These are phyloP conservation scores for Pristionchus entomophagus DNA, from an alignment of 2,888 invertebrate genomes.

Conservation along the genomic window DNA sequence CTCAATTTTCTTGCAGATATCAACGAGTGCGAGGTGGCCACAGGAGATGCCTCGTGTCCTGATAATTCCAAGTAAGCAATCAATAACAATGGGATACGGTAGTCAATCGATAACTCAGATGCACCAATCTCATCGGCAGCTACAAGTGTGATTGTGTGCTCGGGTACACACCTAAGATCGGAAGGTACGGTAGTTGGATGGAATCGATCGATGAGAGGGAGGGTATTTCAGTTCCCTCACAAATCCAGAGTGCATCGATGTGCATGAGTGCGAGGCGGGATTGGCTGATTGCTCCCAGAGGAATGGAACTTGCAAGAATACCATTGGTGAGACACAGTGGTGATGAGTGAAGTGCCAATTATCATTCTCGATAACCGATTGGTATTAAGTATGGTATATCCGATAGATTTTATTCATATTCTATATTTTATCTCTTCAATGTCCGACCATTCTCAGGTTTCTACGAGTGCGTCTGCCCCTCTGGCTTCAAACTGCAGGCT, in stretches of 20 bases:
- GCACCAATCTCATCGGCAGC: constrained; percentile 46
- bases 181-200: neutral
- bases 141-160: constrained; percentile 47
- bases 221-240: constrained; percentile 29
- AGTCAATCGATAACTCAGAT: constrained; percentile 19
- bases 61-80: constrained; percentile 45
- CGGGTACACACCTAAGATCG: constrained; percentile 48
- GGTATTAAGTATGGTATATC: too few relatives aligned
- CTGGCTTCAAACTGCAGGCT: constrained; percentile 45
- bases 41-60: constrained; percentile 43
- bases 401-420: too few relatives aligned
- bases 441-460: neutral
- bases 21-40: constrained; percentile 39
- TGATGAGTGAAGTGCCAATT: too few relatives aligned
- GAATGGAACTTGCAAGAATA: constrained; percentile 48
- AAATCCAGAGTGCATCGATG: constrained; percentile 48
- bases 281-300: constrained; percentile 36
- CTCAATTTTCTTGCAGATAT: constrained; percentile 30
- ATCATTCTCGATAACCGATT: too few relatives aligned
- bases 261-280: constrained; percentile 46
- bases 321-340: neutral
- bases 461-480: constrained; percentile 45
- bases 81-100: neutral
- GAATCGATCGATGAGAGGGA: neutral
- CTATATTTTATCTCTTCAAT: neutral